Evolutionary conservation across 2,888 invertebrate genomes (phyloP).

Genomic region (Axea sp.): DNA sequence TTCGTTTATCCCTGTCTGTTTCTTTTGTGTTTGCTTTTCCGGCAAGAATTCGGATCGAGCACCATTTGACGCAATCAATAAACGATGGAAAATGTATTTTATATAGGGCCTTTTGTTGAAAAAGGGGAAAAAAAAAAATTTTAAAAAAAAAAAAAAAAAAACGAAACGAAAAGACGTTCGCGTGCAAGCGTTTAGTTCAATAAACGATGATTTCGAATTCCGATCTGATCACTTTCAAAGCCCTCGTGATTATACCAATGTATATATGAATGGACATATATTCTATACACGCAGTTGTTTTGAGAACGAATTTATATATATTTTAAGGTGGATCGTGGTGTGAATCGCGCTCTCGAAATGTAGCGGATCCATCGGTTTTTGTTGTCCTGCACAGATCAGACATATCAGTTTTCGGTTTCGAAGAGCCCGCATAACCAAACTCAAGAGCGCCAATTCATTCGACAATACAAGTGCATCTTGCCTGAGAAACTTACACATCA

Average conservation of each 20-base stretch:
- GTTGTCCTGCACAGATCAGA: constrained; percentile 27
- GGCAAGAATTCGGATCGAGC: constrained; percentile 16
- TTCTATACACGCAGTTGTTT: constrained; percentile 32
- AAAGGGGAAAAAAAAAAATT: constrained; percentile 4
- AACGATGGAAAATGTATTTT: constrained; percentile 43
- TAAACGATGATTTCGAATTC: constrained; percentile 22
- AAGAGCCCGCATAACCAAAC: constrained; percentile 20
- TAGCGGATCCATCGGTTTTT: constrained; percentile 30
- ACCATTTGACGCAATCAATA: constrained; percentile 35
- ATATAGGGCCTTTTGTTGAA: constrained; percentile 49
- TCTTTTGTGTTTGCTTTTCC: not conserved
- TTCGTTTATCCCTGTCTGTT: constrained; percentile 28
- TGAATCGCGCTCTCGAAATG: constrained; percentile 43
- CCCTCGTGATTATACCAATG: constrained; percentile 35
- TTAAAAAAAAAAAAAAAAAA: constrained; percentile 4
- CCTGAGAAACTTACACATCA: not conserved
- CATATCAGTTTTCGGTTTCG: constrained; percentile 28
- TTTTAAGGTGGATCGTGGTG: constrained; percentile 19
- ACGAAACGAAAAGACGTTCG: constrained; percentile 12
- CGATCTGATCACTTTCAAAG: constrained; percentile 29
- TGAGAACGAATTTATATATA: constrained; percentile 42
- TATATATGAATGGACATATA: constrained; percentile 30
- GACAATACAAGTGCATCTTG: constrained; percentile 32
- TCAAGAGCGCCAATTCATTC: constrained; percentile 14
- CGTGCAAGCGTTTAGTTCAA: constrained; percentile 33